Conservation (phyloP, 2,888 invertebrate species). For the Caenorhabditis becei region DNA sequence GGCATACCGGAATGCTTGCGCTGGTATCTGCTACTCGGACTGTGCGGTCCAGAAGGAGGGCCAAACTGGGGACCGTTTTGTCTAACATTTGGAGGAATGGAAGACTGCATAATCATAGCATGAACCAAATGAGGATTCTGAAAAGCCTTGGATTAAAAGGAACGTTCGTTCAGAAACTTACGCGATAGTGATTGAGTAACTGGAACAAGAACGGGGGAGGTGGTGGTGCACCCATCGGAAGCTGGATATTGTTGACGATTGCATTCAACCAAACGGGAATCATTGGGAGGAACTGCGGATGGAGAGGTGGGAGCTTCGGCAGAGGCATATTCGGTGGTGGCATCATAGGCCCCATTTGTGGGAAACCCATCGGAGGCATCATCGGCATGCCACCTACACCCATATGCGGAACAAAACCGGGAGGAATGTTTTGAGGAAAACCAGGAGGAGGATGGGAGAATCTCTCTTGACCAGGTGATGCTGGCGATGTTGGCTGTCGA, state of each 20-base stretch:
- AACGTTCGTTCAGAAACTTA: slow-evolving; percentile 12
- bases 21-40: slow-evolving; percentile 33
- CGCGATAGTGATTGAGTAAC: slow-evolving; percentile 54
- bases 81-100: slow-evolving; percentile 35
- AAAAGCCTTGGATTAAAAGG: not conserved
- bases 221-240: slow-evolving; percentile 69
- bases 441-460: slow-evolving; percentile 54
- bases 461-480: not conserved
- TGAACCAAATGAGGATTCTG: slow-evolving; percentile 57
- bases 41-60: slow-evolving; percentile 33
- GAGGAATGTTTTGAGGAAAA: slow-evolving; percentile 34
- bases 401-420: slow-evolving; percentile 10
- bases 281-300: slow-evolving; percentile 64
- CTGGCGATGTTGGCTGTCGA: not conserved
- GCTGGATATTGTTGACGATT: slow-evolving; percentile 47
- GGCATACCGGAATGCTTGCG: slow-evolving; percentile 68
- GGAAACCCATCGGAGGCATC: slow-evolving; percentile 32
- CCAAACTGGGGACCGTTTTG: slow-evolving; percentile 39
- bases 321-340: slow-evolving; percentile 38
- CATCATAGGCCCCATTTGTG: slow-evolving; percentile 36
- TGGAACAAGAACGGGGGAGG: slow-evolving; percentile 65
- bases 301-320: slow-evolving; percentile 62
- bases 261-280: slow-evolving; percentile 66
- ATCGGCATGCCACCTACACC: slow-evolving; percentile 36
- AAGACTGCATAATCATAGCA: slow-evolving; percentile 54